Evolutionary conservation across 2,888 invertebrate species (phyloP).

Genomic region (Heliconius hortense): DNA sequence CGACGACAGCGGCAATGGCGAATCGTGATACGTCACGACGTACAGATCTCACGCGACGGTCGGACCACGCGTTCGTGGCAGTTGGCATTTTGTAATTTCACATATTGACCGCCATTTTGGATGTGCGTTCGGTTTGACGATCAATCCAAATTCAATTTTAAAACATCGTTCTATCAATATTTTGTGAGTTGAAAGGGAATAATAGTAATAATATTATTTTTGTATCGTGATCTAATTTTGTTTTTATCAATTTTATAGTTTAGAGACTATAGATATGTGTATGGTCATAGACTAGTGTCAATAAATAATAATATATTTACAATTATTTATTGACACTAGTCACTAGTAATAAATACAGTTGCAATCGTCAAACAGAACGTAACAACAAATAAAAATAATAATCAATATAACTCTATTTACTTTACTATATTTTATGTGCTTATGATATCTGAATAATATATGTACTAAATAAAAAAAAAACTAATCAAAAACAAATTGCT

Average conservation of each 20-base stretch:
- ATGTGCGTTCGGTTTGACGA: conserved; percentile 11
- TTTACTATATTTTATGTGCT: conserved; percentile 1
- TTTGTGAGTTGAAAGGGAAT: not conserved
- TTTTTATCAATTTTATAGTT: not conserved
- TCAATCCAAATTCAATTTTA: not conserved
- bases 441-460: not conserved
- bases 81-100: conserved; percentile 13
- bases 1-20: conserved; percentile 95
- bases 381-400: not conserved
- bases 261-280: not conserved
- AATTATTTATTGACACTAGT: no score
- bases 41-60: conserved; percentile 48
- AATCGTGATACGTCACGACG: conserved; percentile 86
- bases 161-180: not conserved
- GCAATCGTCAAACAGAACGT: conserved; percentile 17
- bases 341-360: no score
- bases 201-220: not conserved
- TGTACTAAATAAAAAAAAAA: not conserved
- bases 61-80: conserved; percentile 48
- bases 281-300: not conserved
- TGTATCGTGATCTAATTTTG: not conserved
- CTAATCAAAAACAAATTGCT: conserved; percentile 6
- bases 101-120: not conserved
- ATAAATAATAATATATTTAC: not conserved
- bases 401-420: not conserved